Base-by-base conservation (phyloP, 1,140 invertebrate species). In the Pseudomyrmex cubaensis region DNA sequence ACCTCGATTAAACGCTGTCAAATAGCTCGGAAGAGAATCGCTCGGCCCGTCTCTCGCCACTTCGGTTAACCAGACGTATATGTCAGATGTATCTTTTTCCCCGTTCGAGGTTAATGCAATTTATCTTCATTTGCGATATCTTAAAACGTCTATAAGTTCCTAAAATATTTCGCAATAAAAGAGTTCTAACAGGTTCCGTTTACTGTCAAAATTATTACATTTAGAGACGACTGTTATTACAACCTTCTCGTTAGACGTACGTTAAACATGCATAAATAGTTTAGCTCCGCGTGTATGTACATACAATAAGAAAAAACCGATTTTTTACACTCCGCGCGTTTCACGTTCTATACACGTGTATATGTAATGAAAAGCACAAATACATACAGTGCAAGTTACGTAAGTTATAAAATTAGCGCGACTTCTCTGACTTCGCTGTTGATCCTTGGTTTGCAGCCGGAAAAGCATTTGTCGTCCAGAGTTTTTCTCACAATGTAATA, bases 1-100 rank as follows among this genome's bases (percentile, higher is more conserved):
- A 59, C 15, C 64, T 15, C 46, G 76, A 25, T 48, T 80, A 72
- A 80, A 80, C 54, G 76, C 44, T 17, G 66, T 61, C 54, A 72
- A 80, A 80, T 80, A 80, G 66, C 66, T 57, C 54, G 76, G 76
- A 80, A 80, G 22, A 72, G n/a, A 80, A 20, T 70, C 52, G 46
- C 50, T 13, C 54, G 57, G 20, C 20, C 9, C 20, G 35, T 69
- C 17, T 78, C 22, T 46, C 52, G 15, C 9, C 63, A 48, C 20
- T 48, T 57, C 17, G 5, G 20, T 20, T n/a, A 1, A 25, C 17
- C 22, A 46, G 35, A 35, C 35, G 3, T 35, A 59, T 2, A 17
- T 48, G 57, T 70, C 48, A 56, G 59, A 59, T 59, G 67, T 59
- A 48, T 61, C 66, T 48, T 17, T 17, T 22, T 13, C 8, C 59